Conservation (phyloP, 2,797 vertebrate species). For the Muscicapa comitata region DNA sequence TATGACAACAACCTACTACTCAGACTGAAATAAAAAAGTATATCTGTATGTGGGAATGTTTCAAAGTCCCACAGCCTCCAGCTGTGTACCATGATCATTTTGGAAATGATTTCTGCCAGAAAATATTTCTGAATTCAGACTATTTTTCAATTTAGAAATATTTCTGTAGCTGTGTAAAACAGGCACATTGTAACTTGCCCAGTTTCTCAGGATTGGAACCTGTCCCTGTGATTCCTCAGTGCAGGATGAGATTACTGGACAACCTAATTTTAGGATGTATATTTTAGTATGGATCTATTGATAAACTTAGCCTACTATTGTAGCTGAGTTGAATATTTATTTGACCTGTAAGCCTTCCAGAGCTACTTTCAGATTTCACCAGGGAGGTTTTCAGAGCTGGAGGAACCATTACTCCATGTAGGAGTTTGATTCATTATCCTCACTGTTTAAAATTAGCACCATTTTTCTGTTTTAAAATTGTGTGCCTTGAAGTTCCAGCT, state of each 20-base stretch:
- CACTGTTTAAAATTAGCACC: not conserved
- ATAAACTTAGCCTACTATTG: not conserved
- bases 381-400: not conserved
- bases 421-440: not conserved
- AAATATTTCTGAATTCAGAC: not conserved
- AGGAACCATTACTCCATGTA: not conserved
- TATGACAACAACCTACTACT: not conserved
- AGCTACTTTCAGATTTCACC: not conserved
- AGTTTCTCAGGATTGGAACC: not conserved
- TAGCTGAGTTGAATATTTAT: not conserved
- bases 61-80: not conserved
- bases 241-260: not conserved
- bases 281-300: not conserved
- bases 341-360: not conserved
- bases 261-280: not conserved
- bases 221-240: not conserved
- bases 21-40: not conserved
- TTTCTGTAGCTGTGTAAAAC: not conserved
- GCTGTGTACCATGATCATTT: not conserved
- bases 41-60: not conserved
- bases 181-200: not conserved
- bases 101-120: not conserved
- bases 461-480: conserved; percentile 35
- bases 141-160: not conserved
- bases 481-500: not conserved